A percentile compares a stretch with the other conserved stretches of the same genome.
Conservation (phyloP, 2,888 invertebrate species). For the Phengaris arion region DNA sequence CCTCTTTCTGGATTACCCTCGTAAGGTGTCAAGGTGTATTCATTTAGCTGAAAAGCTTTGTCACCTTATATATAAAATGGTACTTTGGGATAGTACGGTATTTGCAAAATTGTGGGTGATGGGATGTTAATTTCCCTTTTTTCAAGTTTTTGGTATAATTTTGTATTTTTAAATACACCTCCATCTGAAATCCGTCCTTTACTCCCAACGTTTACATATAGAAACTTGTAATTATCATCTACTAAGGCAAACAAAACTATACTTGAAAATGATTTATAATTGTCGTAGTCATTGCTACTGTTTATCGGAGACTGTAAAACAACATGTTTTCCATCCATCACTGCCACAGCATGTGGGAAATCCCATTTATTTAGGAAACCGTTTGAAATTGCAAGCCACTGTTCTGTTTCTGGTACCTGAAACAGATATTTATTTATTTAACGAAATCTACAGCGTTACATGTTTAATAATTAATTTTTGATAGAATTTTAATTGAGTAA, state of each 20-base stretch:
- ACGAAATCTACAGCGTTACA: too few relatives aligned
- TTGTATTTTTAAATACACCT: constrained; percentile 40
- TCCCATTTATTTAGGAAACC: constrained; percentile 25
- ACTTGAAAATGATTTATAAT: constrained; percentile 37
- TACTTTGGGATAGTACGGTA: constrained; percentile 42
- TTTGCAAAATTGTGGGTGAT: constrained; percentile 39
- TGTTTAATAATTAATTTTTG: too few relatives aligned
- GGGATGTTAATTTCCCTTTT: constrained; percentile 36
- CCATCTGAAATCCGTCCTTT: constrained; percentile 40
- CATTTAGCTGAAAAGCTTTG: constrained; percentile 40
- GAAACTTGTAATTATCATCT: constrained; percentile 39
- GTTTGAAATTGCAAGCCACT: constrained; percentile 30
- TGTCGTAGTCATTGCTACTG: constrained; percentile 39
- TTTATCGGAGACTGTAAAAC: constrained; percentile 37
- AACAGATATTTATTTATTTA: not conserved
- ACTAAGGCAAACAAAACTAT: constrained; percentile 39
- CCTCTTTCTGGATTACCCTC: constrained; percentile 38
- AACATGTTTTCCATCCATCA: constrained; percentile 28
- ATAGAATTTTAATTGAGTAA: not conserved
- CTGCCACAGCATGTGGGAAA: constrained; percentile 20
- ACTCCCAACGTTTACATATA: constrained; percentile 38
- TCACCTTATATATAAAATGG: constrained; percentile 42
- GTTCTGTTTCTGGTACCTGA: constrained; percentile 36
- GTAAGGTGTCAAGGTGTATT: constrained; percentile 42
- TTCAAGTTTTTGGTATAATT: constrained; percentile 37